Evolutionary conservation across 2,113 vertebrate genomes (phyloP).

Genomic region (Dicentrarchus labrax): DNA sequence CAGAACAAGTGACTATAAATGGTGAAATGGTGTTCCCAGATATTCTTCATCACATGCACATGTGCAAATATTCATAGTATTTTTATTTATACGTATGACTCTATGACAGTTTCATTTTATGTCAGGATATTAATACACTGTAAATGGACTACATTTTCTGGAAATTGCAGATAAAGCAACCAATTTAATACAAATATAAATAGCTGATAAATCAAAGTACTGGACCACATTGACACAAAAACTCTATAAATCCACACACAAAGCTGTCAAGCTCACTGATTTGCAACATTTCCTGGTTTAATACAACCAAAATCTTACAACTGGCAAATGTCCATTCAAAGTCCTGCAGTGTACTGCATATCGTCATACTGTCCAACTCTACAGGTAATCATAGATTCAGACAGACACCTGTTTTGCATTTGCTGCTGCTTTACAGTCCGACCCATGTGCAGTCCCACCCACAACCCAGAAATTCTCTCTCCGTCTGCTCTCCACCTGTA

Average conservation of each 20-base stretch:
- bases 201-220: background rate
- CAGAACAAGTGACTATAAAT: background rate
- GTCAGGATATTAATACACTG: background rate
- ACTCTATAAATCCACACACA: background rate
- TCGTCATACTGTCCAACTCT: background rate
- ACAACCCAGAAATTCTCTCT: conserved; percentile 17
- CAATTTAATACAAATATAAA: background rate
- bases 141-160: too few relatives aligned
- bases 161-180: background rate
- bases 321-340: too few relatives aligned
- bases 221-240: background rate
- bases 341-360: background rate
- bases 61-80: background rate
- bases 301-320: background rate
- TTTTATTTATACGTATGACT: background rate
- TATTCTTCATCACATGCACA: background rate
- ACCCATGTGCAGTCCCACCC: conserved; percentile 53
- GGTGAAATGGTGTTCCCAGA: background rate
- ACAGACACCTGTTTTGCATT: conserved; percentile 50
- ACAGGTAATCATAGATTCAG: background rate
- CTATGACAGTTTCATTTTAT: background rate
- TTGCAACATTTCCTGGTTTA: background rate
- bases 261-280: background rate
- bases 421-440: conserved; percentile 31
- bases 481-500: conserved; percentile 67